A percentile compares a stretch with the other conserved stretches of the same genome.
phyloP scores from a whole-genome alignment of 2,888 invertebrate species.

The Sarcophaga rosellei region DNA sequence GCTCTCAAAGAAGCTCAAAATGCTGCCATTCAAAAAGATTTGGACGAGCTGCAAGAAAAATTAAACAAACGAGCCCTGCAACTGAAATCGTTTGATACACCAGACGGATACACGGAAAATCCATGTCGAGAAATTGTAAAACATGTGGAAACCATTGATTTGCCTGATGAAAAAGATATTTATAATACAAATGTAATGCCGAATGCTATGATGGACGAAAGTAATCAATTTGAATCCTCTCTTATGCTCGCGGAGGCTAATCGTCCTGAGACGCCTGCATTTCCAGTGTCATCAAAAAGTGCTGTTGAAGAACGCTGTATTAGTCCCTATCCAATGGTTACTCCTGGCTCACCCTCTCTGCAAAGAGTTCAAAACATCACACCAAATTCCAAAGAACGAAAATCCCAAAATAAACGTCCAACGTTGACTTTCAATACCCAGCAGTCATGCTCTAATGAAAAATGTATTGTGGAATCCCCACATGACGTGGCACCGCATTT shows the following conservation, averaged over 20 bases:
- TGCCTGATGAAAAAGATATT: constrained; percentile 55
- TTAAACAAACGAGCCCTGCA: constrained; percentile 64
- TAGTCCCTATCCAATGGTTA: constrained; percentile 73
- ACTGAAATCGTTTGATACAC: neutral
- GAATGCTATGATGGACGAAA: constrained; percentile 15
- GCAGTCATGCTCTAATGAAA: neutral
- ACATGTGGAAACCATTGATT: constrained; percentile 68
- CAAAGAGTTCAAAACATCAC: constrained; percentile 24
- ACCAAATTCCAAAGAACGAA: neutral
- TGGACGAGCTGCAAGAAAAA: constrained; percentile 71
- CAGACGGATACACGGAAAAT: constrained; percentile 24
- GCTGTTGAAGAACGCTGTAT: constrained; percentile 84
- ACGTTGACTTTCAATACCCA: constrained; percentile 81
- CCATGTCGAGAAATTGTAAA: constrained; percentile 51
- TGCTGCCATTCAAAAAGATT: constrained; percentile 71
- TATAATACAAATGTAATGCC: neutral
- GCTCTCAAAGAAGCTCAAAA: constrained; percentile 70
- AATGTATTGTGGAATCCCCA: constrained; percentile 76
- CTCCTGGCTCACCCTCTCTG: constrained; percentile 49
- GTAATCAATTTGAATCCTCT: constrained; percentile 43
- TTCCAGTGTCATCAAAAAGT: constrained; percentile 92
- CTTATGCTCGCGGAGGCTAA: constrained; percentile 74
- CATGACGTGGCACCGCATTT: constrained; percentile 93
- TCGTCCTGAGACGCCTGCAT: constrained; percentile 93
- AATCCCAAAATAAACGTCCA: constrained; percentile 12